Evolutionary conservation across 2,113 vertebrate genomes (phyloP), one percentile per base, ranked within the genome.

Genomic region (Sula dactylatra): DNA sequence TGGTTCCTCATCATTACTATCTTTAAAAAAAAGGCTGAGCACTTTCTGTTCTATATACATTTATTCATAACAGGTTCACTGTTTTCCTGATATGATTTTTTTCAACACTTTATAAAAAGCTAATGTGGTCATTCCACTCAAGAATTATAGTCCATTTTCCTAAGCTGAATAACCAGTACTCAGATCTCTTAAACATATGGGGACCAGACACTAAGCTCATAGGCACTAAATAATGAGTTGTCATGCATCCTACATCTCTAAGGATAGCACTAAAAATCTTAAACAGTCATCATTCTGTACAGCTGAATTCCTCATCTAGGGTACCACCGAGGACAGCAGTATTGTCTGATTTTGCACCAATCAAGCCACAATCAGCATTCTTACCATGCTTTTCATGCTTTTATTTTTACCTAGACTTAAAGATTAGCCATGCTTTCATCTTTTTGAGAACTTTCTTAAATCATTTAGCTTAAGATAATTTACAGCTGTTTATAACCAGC

Each of bases 81-180:
- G 32, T 62, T 96, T 92, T 81, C 47, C 58, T 34, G n/a, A 73
- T 66, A 67, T 3, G 20, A 86, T 45, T 38, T 9, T 52, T 95
- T 91, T 93, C 88, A 94, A 69, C 25, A 56, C 38, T 90, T 83
- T 91, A 40, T 62, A 85, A 85, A 90, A 94, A 80, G 34, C 62
- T 36, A 61, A 6, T 1, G 3, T 7, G 6, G 50, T 22, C 34
- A 49, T 66, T 80, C 4, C 2, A 62, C 76, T 88, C 54, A 62
- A 82, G 61, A 91, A 55, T 52, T 73, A 73, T 3, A 67, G 21
- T 24, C 12, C 11, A 11, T 49, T 89, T 93, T 88, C 70, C 80
- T 85, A 80, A 86, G 27, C 42, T 73, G 58, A 70, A 85, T 27
- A 86, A 93, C 7, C 13, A 42, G 9, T 29, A 36, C 31, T 73